Percentiles rank a stretch among this genome's conserved stretches.
Evolutionary conservation across 2,797 vertebrate genomes (phyloP).

Genomic region (Cyclura pinguis): DNA sequence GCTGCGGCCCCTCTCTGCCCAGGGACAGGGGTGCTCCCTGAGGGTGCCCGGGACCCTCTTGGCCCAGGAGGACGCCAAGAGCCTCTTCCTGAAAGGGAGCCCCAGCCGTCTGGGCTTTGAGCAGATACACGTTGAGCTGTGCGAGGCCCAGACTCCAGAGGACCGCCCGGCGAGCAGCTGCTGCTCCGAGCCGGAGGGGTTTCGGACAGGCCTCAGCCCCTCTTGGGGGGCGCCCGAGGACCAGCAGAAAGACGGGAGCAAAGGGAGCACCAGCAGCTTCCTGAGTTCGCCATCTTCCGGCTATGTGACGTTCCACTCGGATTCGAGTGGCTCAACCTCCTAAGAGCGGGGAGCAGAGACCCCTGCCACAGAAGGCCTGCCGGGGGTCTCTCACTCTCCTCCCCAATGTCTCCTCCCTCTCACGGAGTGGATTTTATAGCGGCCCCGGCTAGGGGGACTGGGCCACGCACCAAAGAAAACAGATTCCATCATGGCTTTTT

Average conservation of each 20-base stretch:
- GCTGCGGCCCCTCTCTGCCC: conserved; percentile 79
- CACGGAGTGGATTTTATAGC: conserved; percentile 10
- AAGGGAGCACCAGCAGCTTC: conserved; percentile 89
- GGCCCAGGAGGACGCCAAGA: conserved; percentile 55
- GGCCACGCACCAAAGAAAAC: conserved; percentile 60
- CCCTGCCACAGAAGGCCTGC: no score
- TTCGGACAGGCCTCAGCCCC: conserved; percentile 73
- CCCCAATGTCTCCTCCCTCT: neutral
- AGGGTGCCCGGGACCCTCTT: neutral
- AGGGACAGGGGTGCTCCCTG: conserved; percentile 67
- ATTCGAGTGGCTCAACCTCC: conserved; percentile 87
- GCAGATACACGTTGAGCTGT: conserved; percentile 51
- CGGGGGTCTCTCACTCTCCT: neutral
- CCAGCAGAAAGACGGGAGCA: conserved; percentile 81
- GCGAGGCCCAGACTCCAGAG: conserved; percentile 64
- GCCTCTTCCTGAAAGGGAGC: conserved; percentile 57
- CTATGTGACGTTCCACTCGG: conserved; percentile 87
- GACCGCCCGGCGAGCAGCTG: conserved; percentile 54
- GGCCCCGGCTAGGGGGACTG: conserved; percentile 7
- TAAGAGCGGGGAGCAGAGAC: conserved; percentile 57
- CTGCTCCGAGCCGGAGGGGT: conserved; percentile 55
- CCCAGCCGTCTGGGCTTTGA: neutral
- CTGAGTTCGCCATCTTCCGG: conserved; percentile 89
- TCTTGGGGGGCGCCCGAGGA: conserved; percentile 81
- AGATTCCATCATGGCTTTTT: neutral